phyloP scores from a whole-genome alignment of 2,888 invertebrate species.

The Dicyrtoma fusca region DNA sequence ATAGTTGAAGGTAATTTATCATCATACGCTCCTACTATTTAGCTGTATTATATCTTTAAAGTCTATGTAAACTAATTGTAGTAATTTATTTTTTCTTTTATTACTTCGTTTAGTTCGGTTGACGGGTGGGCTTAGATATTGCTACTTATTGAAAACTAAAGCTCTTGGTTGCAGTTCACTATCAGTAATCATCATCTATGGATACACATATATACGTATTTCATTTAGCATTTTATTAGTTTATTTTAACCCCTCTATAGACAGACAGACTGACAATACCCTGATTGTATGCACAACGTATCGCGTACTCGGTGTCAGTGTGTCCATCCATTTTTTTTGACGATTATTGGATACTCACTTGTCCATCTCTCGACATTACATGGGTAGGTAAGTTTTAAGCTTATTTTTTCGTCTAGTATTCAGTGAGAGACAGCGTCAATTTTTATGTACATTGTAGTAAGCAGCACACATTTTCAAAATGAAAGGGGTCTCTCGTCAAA shows the following conservation, averaged over 20 bases:
- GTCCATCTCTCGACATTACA: too few species aligned
- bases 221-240: not conserved
- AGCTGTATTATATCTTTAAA: not conserved
- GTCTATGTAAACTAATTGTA: not conserved
- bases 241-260: not conserved
- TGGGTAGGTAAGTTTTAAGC: too few species aligned
- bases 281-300: conserved; percentile 6
- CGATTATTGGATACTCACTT: too few species aligned
- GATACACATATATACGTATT: not conserved
- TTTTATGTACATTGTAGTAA: too few species aligned
- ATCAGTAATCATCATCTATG: not conserved
- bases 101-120: not conserved
- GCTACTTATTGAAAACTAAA: conserved; percentile 26
- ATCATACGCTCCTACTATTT: not conserved
- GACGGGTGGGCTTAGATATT: not conserved
- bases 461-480: too few species aligned
- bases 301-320: too few species aligned
- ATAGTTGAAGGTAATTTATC: conserved; percentile 21
- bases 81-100: conserved; percentile 3
- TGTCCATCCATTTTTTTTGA: too few species aligned
- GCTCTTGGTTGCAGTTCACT: conserved; percentile 19
- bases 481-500: too few species aligned
- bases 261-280: conserved; percentile 15
- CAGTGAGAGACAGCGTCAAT: too few species aligned
- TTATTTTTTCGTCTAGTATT: too few species aligned